Conservation (phyloP, 2,888 invertebrate species). For the Lochmaea crataegi region DNA sequence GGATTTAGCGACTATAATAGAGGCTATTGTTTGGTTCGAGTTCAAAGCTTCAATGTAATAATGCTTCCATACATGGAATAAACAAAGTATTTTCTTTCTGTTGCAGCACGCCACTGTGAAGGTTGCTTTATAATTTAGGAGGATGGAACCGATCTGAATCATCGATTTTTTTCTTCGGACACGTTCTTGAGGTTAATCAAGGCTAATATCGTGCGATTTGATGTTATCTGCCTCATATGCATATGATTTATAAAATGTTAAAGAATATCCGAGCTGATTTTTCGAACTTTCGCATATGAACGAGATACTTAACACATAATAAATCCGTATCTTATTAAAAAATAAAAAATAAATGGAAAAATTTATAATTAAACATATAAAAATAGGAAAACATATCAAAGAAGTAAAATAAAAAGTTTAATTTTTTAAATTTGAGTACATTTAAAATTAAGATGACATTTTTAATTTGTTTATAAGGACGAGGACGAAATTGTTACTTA, state of each 20-base stretch:
- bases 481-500: too few species aligned
- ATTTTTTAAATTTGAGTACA: too few species aligned
- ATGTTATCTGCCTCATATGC: constrained; percentile 30
- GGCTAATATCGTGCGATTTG: constrained; percentile 34
- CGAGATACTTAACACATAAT: constrained; percentile 4
- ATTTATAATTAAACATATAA: not conserved
- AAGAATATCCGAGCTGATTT: constrained; percentile 11
- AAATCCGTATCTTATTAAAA: not conserved
- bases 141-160: constrained; percentile 27
- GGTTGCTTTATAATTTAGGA: constrained; percentile 46
- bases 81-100: too few species aligned
- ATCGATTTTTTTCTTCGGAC: constrained; percentile 30
- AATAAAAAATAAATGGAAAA: not conserved
- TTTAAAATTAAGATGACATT: too few species aligned
- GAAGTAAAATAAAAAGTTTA: not conserved
- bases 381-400: not conserved
- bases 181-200: constrained; percentile 31
- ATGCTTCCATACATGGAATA: too few species aligned
- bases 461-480: too few species aligned
- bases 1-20: too few species aligned
- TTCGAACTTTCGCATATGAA: constrained; percentile 8
- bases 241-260: constrained; percentile 28
- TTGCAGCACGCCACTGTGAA: constrained; percentile 18
- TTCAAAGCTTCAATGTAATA: too few species aligned
- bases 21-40: too few species aligned